These are phyloP conservation scores for Nephila pilipes DNA, from an alignment of 1,140 invertebrate genomes.

Conservation along the genomic window DNA sequence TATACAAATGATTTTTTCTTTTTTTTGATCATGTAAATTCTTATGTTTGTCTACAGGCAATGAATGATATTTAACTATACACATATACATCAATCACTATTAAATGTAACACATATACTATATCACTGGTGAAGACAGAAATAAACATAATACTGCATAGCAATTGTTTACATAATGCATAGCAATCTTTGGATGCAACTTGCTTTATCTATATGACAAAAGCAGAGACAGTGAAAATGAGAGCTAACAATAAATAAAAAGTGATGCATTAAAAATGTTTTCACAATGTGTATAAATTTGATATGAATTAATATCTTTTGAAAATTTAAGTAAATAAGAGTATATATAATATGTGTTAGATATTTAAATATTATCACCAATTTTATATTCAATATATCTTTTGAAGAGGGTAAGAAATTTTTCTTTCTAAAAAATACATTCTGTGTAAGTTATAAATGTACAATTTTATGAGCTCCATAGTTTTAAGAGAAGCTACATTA, in stretches of 20 bases:
- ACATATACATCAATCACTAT: conserved; percentile 42
- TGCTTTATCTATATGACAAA: not conserved
- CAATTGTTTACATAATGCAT: not conserved
- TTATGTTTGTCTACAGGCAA: conserved; percentile 47
- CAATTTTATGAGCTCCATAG: conserved; percentile 11
- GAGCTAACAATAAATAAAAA: conserved; percentile 63
- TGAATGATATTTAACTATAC: conserved; percentile 32
- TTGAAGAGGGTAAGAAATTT: not conserved
- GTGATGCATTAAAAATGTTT: conserved; percentile 35
- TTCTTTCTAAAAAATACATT: conserved; percentile 40
- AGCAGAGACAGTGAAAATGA: conserved; percentile 44
- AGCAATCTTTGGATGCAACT: conserved; percentile 65
- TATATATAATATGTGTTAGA: conserved; percentile 3
- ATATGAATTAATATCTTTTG: conserved; percentile 57
- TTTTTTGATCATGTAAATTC: not conserved
- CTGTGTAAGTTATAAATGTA: conserved; percentile 16
- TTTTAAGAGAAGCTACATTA: conserved; percentile 51
- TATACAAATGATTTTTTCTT: conserved; percentile 14
- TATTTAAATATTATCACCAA: conserved; percentile 4
- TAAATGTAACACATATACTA: not conserved
- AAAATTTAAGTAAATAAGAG: conserved; percentile 49
- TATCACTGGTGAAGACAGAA: not conserved
- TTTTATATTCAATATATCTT: conserved; percentile 48
- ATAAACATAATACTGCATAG: conserved; percentile 69
- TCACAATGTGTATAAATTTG: conserved; percentile 39